A percentile compares a stretch with the other conserved stretches of the same genome.
Conservation (phyloP, 2,797 vertebrate species). For the Acanthornis magna region DNA sequence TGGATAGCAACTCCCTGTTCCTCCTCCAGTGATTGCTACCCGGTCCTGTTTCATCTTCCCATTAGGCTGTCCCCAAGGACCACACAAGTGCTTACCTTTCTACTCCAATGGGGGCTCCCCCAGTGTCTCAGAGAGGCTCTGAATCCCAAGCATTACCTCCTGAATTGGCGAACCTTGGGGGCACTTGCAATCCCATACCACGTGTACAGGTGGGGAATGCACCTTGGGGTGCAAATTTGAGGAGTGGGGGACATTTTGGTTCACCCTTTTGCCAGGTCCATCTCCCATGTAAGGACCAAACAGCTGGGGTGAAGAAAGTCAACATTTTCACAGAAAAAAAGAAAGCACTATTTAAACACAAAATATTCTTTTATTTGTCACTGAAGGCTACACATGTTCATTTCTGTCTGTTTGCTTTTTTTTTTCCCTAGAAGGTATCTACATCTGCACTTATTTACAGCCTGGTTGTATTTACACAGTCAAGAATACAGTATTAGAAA, state of each 20-base stretch:
- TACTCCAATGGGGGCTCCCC: not conserved
- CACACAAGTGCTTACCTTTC: not conserved
- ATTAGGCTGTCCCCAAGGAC: not conserved
- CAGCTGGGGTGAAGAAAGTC: not conserved
- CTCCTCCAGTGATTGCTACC: not conserved
- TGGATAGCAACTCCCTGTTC: fast-evolving
- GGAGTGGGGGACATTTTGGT: not conserved
- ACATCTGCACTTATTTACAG: conserved; percentile 99
- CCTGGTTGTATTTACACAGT: conserved; percentile 91
- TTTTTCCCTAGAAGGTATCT: conserved; percentile 90
- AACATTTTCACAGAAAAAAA: not conserved
- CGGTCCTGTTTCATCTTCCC: not conserved
- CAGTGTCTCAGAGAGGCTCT: not conserved
- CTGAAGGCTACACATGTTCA: conserved; percentile 96
- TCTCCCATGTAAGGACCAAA: not conserved
- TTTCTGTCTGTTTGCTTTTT: conserved; percentile 80
- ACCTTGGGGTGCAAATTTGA: not conserved
- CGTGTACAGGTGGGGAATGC: fast-evolving
- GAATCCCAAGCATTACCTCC: not conserved
- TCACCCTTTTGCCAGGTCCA: not conserved
- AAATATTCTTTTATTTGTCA: conserved; percentile 88
- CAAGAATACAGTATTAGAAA: conserved; percentile 93
- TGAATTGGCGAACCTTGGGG: not conserved
- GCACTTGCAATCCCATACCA: not conserved
- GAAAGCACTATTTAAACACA: conserved; percentile 73